A percentile compares a stretch with the other conserved stretches of the same genome.
phyloP scores from a whole-genome alignment of 2,888 invertebrate species.

The Leucoptera coffeella region DNA sequence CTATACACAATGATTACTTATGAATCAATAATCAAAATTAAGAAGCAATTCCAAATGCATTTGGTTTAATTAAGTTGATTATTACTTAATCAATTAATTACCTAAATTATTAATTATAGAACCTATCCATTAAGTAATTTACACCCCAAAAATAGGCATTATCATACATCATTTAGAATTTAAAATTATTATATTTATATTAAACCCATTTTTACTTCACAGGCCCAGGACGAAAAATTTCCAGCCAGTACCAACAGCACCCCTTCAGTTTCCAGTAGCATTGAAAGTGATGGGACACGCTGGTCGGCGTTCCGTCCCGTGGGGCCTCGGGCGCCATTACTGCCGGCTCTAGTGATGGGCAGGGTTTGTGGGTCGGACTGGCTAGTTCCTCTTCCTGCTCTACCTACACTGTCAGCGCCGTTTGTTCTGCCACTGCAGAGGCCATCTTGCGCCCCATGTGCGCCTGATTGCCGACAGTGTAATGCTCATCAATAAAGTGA shows the following conservation, averaged over 20 bases:
- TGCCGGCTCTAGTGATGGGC: constrained; percentile 42
- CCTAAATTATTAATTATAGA: too few relatives aligned
- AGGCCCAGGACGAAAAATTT: constrained; percentile 26
- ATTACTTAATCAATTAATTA: too few relatives aligned
- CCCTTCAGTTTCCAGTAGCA: constrained; percentile 29
- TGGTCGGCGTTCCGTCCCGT: constrained; percentile 48
- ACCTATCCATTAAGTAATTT: too few relatives aligned
- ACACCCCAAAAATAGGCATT: too few relatives aligned
- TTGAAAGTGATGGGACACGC: constrained; percentile 24
- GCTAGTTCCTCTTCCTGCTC: constrained; percentile 36
- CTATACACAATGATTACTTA: too few relatives aligned
- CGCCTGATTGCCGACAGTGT: constrained; percentile 43
- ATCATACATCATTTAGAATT: too few relatives aligned
- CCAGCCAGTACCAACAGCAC: constrained; percentile 17
- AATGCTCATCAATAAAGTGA: constrained; percentile 19
- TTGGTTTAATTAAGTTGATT: too few relatives aligned
- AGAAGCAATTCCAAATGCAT: too few relatives aligned
- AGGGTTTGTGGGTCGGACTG: constrained; percentile 47
- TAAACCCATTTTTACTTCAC: constrained; percentile 6
- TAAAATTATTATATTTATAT: background rate
- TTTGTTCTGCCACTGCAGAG: constrained; percentile 29
- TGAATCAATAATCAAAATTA: too few relatives aligned
- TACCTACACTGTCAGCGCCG: constrained; percentile 31
- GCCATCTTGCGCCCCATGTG: constrained; percentile 25
- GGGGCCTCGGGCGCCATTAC: constrained; percentile 34